A percentile compares a stretch with the other conserved stretches of the same genome.
Conservation (phyloP, 2,113 vertebrate species). For the Saccopteryx bilineata region DNA sequence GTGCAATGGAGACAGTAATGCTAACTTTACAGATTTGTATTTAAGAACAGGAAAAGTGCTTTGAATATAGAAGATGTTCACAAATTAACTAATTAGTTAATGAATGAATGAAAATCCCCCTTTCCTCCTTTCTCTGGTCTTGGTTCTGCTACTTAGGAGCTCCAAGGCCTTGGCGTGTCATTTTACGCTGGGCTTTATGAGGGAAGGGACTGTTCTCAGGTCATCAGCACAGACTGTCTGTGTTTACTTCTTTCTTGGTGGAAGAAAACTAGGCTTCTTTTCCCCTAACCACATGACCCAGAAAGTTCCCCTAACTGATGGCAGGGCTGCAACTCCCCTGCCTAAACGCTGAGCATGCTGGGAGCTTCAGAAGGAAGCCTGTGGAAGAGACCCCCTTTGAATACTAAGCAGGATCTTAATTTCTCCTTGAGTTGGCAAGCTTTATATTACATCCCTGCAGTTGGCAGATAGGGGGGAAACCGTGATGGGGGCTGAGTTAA, state of each 20-base stretch:
- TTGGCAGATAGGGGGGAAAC: conserved; percentile 62
- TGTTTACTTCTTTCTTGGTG: background rate
- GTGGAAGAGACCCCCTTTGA: conserved; percentile 5
- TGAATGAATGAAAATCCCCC: background rate
- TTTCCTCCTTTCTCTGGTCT: background rate
- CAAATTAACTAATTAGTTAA: background rate
- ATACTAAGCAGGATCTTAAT: conserved; percentile 74
- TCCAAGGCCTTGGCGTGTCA: background rate
- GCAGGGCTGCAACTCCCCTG: background rate
- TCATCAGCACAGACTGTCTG: background rate
- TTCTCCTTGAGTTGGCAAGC: conserved; percentile 61
- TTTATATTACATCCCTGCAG: conserved; percentile 65
- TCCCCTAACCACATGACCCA: background rate
- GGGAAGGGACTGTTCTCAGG: background rate
- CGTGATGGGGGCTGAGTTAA: conserved; percentile 80
- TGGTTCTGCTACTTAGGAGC: background rate
- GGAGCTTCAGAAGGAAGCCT: background rate
- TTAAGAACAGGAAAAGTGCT: background rate
- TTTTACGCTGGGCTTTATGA: background rate
- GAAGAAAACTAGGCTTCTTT: conserved; percentile 4
- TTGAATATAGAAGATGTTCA: background rate
- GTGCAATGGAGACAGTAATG: background rate
- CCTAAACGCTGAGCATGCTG: background rate
- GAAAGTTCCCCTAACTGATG: background rate
- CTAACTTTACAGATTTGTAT: background rate